phyloP scores from a whole-genome alignment of 1,140 invertebrate species.

The Amyelois transitella region DNA sequence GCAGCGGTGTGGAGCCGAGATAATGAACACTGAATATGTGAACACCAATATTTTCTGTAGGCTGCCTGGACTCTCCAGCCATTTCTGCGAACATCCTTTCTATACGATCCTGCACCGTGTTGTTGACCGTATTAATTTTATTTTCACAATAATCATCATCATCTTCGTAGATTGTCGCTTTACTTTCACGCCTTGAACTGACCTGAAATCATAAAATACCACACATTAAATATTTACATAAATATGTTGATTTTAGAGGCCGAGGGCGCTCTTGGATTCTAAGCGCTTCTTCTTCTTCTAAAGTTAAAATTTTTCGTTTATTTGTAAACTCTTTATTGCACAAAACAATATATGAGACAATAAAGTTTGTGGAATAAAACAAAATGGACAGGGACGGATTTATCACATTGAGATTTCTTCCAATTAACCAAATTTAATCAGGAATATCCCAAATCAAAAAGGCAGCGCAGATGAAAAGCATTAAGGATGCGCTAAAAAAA shows the following conservation, averaged over 20 bases:
- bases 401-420: too few species aligned
- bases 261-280: too few species aligned
- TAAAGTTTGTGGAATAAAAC: too few species aligned
- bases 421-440: too few species aligned
- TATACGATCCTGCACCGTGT: slow-evolving; percentile 88
- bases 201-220: slow-evolving; percentile 26
- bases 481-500: too few species aligned
- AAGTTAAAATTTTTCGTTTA: too few species aligned
- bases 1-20: slow-evolving; percentile 85
- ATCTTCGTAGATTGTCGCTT: slow-evolving; percentile 54
- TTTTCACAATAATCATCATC: slow-evolving; percentile 56
- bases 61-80: slow-evolving; percentile 77
- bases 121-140: slow-evolving; percentile 71
- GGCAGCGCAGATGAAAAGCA: too few species aligned
- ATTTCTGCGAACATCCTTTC: slow-evolving; percentile 90
- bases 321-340: too few species aligned
- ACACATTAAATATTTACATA: slow-evolving; percentile 5
- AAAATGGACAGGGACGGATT: too few species aligned
- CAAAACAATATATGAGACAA: too few species aligned
- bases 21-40: slow-evolving; percentile 85
- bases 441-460: too few species aligned
- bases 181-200: slow-evolving; percentile 44
- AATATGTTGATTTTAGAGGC: neutral
- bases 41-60: slow-evolving; percentile 62
- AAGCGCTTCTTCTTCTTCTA: too few species aligned